These are phyloP conservation scores for Chaenogobius annularis DNA, from an alignment of 2,113 vertebrate species.

Conservation along the genomic window DNA sequence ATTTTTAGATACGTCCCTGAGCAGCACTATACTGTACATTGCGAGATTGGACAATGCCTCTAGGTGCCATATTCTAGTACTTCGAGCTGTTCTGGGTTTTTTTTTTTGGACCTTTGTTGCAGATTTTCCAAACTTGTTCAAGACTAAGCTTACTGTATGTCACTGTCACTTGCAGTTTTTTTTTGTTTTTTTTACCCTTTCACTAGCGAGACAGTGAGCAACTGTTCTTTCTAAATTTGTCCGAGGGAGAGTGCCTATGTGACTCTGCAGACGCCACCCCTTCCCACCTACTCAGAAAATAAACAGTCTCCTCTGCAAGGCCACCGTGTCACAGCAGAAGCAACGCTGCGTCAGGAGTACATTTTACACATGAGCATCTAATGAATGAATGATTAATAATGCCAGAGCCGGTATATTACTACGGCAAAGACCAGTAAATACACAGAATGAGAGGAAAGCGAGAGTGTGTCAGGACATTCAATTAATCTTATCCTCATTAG, in stretches of 20 bases:
- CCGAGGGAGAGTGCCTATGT: constrained; percentile 29
- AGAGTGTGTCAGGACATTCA: constrained; percentile 18
- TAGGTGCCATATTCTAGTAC: background rate
- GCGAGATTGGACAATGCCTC: background rate
- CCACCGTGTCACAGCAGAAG: constrained; percentile 10
- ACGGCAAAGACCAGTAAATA: constrained; percentile 29
- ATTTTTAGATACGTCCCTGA: background rate
- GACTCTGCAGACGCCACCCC: constrained; percentile 33
- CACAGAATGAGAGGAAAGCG: background rate
- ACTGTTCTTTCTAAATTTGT: constrained; percentile 73
- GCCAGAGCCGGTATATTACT: constrained; percentile 10
- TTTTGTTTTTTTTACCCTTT: constrained; percentile 2
- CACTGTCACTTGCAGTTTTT: background rate
- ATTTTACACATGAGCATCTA: constrained; percentile 19
- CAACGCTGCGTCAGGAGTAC: background rate
- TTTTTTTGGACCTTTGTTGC: background rate
- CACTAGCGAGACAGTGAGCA: constrained; percentile 41
- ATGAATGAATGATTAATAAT: constrained; percentile 50
- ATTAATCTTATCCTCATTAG: constrained; percentile 41
- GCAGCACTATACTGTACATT: background rate
- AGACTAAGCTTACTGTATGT: constrained; percentile 4
- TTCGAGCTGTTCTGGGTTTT: background rate
- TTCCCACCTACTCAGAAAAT: constrained; percentile 26
- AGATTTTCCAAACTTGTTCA: background rate
- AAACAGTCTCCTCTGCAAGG: constrained; percentile 26